Evolutionary conservation across 2,113 vertebrate species (phyloP).

Genomic region (Halcyon senegalensis): DNA sequence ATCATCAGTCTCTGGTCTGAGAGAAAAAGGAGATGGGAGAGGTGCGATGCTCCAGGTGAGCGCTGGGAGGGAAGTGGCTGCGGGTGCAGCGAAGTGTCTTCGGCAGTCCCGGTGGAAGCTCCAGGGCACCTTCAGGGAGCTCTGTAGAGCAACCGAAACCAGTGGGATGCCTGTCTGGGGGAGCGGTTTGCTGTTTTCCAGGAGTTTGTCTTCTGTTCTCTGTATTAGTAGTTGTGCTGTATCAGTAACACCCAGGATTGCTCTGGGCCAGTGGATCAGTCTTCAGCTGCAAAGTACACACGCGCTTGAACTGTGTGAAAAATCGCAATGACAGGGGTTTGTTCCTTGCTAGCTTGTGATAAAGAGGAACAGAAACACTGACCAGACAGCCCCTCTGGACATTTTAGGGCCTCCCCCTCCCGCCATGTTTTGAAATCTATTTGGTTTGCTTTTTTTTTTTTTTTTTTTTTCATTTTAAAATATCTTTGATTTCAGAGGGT

Average conservation of each 20-base stretch:
- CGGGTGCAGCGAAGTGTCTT: background rate
- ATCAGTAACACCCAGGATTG: slow-evolving; percentile 37
- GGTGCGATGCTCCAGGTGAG: background rate
- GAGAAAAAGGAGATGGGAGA: background rate
- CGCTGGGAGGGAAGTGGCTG: background rate
- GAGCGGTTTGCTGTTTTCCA: background rate
- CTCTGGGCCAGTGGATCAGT: background rate
- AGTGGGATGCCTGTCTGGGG: background rate
- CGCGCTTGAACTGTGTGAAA: background rate
- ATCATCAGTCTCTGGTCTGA: background rate
- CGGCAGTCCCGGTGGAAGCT: rapidly evolving
- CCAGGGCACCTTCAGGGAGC: background rate
- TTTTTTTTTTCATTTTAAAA: background rate
- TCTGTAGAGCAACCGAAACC: background rate
- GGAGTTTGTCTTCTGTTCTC: background rate
- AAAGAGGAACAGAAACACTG: slow-evolving; percentile 9
- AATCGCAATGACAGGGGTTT: background rate
- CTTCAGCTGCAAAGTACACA: background rate
- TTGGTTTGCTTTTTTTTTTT: background rate
- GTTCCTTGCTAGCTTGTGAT: slow-evolving; percentile 6
- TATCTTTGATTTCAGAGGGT: background rate
- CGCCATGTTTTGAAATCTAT: background rate
- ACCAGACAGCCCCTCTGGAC: background rate
- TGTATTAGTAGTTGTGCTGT: background rate
- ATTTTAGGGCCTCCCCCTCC: background rate